Evolutionary conservation across 2,113 vertebrate species (phyloP).

Genomic region (Megaceryle maxima): DNA sequence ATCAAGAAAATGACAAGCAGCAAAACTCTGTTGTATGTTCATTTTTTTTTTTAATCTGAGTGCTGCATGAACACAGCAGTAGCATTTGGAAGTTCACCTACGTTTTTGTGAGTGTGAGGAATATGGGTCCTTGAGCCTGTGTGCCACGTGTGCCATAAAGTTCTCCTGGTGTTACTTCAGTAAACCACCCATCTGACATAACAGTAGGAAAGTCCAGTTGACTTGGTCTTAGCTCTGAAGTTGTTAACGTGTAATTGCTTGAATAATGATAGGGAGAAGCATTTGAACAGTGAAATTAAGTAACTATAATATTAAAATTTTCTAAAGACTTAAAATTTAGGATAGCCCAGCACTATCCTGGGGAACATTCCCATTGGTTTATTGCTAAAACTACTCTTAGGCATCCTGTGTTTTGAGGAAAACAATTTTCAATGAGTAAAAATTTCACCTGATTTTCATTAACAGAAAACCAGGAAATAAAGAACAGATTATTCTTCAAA

Average conservation of each 20-base stretch:
- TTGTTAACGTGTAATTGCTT: not conserved
- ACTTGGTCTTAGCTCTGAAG: not conserved
- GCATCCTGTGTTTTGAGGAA: not conserved
- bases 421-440: not conserved
- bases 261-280: not conserved
- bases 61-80: not conserved
- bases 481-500: not conserved
- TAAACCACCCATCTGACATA: not conserved
- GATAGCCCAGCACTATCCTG: not conserved
- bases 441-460: not conserved
- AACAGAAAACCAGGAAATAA: not conserved
- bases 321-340: not conserved
- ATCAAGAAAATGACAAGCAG: not conserved
- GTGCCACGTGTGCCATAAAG: not conserved
- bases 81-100: not conserved
- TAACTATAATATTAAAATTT: not conserved
- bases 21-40: accelerated
- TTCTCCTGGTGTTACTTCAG: not conserved
- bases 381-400: not conserved
- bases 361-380: not conserved
- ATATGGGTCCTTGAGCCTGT: not conserved
- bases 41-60: not conserved
- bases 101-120: not conserved
- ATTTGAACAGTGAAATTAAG: not conserved
- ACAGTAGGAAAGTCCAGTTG: not conserved